phyloP scores from a whole-genome alignment of 2,113 vertebrate species.

The Myotis yumanensis region DNA sequence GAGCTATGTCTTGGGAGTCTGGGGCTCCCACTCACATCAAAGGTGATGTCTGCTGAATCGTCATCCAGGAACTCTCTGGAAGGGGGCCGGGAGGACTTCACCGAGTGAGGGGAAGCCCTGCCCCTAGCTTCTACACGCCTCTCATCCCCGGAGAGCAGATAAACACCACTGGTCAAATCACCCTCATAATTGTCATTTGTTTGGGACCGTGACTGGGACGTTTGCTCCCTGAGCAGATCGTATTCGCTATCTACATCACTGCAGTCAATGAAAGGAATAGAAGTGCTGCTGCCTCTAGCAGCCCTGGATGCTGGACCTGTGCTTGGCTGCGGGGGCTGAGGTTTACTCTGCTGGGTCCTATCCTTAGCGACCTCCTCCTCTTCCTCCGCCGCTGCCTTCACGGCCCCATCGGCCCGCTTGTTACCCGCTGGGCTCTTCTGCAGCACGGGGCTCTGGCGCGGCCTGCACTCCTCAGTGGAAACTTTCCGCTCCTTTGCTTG shows the following conservation, averaged over 20 bases:
- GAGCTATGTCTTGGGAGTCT: conserved; percentile 86
- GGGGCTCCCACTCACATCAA: conserved; percentile 83
- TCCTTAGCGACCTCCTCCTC: conserved; percentile 84
- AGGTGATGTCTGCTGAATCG: conserved; percentile 83
- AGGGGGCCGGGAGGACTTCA: conserved; percentile 80
- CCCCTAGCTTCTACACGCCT: conserved; percentile 77
- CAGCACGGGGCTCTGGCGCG: conserved; percentile 83
- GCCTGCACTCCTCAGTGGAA: conserved; percentile 82
- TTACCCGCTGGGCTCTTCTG: conserved; percentile 86
- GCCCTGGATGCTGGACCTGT: conserved; percentile 95
- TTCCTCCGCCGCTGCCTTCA: conserved; percentile 77
- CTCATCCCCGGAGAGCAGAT: conserved; percentile 85
- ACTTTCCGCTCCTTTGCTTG: conserved; percentile 86
- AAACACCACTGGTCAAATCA: conserved; percentile 83
- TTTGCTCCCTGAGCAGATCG: conserved; percentile 86
- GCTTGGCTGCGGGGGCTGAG: conserved; percentile 89
- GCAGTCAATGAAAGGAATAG: conserved; percentile 92
- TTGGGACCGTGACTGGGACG: conserved; percentile 86
- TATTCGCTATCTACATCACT: conserved; percentile 92
- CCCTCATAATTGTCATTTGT: conserved; percentile 90
- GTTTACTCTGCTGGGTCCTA: conserved; percentile 82
- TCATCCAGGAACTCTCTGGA: conserved; percentile 85
- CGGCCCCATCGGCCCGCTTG: conserved; percentile 75
- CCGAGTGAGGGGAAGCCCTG: conserved; percentile 85
- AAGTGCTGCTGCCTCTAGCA: conserved; percentile 89